Percentiles rank a stretch among this genome's conserved stretches.
Evolutionary conservation across 2,113 vertebrate species (phyloP).

Genomic region (Raja brachyura): DNA sequence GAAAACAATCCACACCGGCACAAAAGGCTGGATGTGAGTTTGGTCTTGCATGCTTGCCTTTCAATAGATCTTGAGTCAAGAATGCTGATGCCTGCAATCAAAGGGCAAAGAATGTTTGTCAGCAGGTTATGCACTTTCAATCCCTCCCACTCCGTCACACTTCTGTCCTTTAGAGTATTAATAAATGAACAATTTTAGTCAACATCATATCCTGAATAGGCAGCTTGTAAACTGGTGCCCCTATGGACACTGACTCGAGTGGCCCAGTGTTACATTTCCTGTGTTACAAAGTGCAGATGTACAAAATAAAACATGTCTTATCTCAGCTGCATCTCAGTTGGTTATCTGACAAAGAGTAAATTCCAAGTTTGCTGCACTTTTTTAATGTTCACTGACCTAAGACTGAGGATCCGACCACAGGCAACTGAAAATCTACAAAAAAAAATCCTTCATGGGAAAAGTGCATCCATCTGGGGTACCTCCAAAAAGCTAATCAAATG

Average conservation of each 20-base stretch:
- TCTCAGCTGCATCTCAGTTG: neutral
- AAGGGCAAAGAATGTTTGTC: constrained; percentile 34
- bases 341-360: neutral
- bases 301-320: constrained; percentile 31
- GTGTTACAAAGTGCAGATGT: neutral
- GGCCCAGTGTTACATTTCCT: neutral
- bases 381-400: neutral
- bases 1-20: constrained; percentile 27
- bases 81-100: constrained; percentile 28
- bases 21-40: constrained; percentile 28
- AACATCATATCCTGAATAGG: neutral
- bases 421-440: neutral
- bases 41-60: constrained; percentile 38
- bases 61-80: constrained; percentile 36
- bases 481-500: neutral
- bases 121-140: neutral
- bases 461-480: neutral
- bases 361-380: neutral
- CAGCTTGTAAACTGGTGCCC: neutral
- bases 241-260: neutral
- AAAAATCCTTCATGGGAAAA: neutral
- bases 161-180: neutral
- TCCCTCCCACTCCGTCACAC: neutral
- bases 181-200: neutral
- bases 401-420: neutral